A percentile compares a stretch with the other conserved stretches of the same genome.
Evolutionary conservation across 2,888 invertebrate genomes (phyloP).

Genomic region (Hirtodrosophila confusa): DNA sequence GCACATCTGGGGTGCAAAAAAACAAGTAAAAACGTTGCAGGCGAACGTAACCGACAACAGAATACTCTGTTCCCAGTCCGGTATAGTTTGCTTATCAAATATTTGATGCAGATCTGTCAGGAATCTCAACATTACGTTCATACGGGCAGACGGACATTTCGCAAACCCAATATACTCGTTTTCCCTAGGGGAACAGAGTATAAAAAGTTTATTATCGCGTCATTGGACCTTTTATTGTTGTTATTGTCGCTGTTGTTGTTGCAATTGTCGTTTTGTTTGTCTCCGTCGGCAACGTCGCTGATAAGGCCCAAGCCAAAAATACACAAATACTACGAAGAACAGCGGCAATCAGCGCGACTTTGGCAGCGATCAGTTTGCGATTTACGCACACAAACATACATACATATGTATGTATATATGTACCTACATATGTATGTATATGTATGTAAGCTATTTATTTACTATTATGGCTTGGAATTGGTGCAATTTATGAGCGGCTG

Average conservation of each 20-base stretch:
- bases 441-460: slow-evolving; percentile 2
- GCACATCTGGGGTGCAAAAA: slow-evolving; percentile 49
- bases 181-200: too few species aligned
- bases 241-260: slow-evolving; percentile 6
- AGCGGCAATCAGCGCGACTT: slow-evolving; percentile 34
- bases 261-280: slow-evolving; percentile 14
- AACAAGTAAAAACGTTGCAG: too few species aligned
- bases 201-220: slow-evolving; percentile 63
- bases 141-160: too few species aligned
- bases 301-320: slow-evolving; percentile 45
- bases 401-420: neutral
- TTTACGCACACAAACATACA: slow-evolving; percentile 14
- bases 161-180: too few species aligned
- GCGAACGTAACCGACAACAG: too few species aligned
- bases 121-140: too few species aligned
- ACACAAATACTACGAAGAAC: slow-evolving; percentile 19
- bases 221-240: slow-evolving; percentile 37
- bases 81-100: too few species aligned
- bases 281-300: slow-evolving; percentile 32
- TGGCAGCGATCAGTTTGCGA: slow-evolving; percentile 39
- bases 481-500: slow-evolving; percentile 39
- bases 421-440: neutral
- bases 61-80: too few species aligned
- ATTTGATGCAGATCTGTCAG: too few species aligned
- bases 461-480: slow-evolving; percentile 23